These are phyloP conservation scores for Zhengitettix transpicula DNA, from an alignment of 2,888 invertebrate genomes.

Conservation along the genomic window DNA sequence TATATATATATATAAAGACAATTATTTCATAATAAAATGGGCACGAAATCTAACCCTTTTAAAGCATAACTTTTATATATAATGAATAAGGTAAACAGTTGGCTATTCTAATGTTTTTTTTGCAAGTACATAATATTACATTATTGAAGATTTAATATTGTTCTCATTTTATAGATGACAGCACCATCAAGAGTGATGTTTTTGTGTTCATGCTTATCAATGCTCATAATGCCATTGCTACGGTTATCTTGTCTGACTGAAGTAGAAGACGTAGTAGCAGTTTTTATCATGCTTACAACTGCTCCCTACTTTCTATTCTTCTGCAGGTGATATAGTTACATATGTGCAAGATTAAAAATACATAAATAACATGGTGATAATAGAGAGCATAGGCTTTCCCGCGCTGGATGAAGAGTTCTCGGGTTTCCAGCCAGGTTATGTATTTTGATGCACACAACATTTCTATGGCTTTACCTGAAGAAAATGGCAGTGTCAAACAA, in stretches of 20 bases:
- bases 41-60: not conserved
- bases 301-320: constrained; percentile 95
- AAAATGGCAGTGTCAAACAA: no score
- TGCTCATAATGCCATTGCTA: constrained; percentile 70
- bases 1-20: no score
- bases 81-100: not conserved
- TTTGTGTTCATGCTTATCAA: constrained; percentile 76
- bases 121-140: not conserved
- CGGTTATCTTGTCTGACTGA: constrained; percentile 70
- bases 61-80: not conserved
- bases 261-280: constrained; percentile 80
- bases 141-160: not conserved
- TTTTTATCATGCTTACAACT: constrained; percentile 87
- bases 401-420: no score
- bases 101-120: not conserved
- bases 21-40: not conserved
- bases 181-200: constrained; percentile 88
- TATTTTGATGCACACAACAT: no score
- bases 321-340: constrained; percentile 48
- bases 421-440: no score
- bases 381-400: no score
- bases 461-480: no score
- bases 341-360: no score
- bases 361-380: no score
- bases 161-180: constrained; percentile 44